Conservation (phyloP, 2,797 vertebrate species). For the Chiropotes sagulatus region DNA sequence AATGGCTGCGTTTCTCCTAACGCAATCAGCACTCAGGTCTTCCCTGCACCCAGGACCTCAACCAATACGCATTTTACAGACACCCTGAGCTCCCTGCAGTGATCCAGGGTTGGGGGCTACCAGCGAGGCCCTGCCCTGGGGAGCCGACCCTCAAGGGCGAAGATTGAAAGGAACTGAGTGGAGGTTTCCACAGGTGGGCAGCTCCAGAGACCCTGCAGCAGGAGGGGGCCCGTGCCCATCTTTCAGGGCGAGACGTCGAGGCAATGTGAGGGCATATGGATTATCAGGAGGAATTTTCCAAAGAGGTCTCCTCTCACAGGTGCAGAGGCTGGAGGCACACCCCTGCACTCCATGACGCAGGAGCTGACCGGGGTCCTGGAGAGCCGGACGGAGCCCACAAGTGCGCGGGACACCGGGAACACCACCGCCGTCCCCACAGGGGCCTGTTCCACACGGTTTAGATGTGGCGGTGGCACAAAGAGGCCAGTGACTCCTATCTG, state of each 20-base stretch:
- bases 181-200: rapidly evolving
- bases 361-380: background rate
- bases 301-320: background rate
- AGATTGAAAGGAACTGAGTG: background rate
- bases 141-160: background rate
- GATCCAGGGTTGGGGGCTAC: background rate
- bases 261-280: background rate
- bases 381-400: background rate
- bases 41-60: background rate
- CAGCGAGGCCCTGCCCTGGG: background rate
- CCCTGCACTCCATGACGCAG: background rate
- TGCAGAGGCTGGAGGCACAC: background rate
- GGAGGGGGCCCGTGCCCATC: no score
- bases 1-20: background rate
- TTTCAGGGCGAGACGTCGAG: background rate
- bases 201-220: background rate
- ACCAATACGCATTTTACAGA: background rate
- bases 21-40: background rate
- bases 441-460: background rate
- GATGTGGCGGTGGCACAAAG: background rate
- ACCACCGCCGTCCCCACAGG: background rate
- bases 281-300: background rate
- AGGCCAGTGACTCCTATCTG: background rate
- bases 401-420: background rate
- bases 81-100: background rate